Evolutionary conservation across 2,113 vertebrate species (phyloP).

Genomic region (Lophochroa leadbeateri): DNA sequence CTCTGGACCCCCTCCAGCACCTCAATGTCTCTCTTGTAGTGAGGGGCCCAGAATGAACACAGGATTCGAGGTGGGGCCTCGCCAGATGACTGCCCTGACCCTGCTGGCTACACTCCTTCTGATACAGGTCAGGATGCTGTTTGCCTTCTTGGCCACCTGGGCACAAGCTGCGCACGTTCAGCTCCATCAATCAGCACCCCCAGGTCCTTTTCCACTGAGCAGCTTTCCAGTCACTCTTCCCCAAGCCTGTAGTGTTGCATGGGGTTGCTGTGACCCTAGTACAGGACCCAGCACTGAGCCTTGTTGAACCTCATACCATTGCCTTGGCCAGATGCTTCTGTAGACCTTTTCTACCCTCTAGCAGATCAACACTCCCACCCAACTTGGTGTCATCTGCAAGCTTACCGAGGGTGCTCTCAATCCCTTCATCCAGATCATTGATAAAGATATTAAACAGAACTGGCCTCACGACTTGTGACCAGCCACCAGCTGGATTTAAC

Average conservation of each 20-base stretch:
- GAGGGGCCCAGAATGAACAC: background rate
- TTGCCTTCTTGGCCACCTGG: background rate
- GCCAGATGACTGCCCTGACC: accelerated
- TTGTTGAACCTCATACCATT: background rate
- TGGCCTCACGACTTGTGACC: background rate
- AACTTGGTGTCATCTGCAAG: background rate
- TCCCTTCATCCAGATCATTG: background rate
- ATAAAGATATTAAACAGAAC: background rate
- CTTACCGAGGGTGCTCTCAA: accelerated
- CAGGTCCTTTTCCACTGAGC: background rate
- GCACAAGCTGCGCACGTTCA: accelerated
- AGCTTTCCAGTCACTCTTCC: background rate
- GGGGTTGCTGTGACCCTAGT: background rate
- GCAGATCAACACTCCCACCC: background rate
- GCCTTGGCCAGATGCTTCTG: background rate
- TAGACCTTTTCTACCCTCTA: background rate
- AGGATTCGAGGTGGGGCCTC: background rate
- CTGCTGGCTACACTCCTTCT: background rate
- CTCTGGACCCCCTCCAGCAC: background rate
- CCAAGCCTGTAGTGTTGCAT: background rate
- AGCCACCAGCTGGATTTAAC: background rate
- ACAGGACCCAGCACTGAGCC: background rate
- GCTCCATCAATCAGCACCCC: accelerated
- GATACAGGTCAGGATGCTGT: accelerated
- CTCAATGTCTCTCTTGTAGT: background rate